Base-by-base conservation (phyloP, 2,797 vertebrate species). In the Graptemys geographica region DNA sequence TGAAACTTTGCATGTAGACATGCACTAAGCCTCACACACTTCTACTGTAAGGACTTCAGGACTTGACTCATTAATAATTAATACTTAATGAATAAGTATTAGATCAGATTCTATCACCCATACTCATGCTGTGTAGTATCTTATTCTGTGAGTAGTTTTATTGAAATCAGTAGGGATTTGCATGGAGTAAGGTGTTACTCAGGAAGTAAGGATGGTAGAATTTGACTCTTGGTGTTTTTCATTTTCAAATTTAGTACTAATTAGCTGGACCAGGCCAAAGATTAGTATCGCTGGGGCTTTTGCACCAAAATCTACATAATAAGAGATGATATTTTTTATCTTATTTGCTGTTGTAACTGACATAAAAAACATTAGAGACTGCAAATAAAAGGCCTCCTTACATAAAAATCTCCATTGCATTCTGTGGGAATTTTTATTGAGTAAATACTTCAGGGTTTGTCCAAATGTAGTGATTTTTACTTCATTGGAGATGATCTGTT, bases 401-500 rank as follows among this genome's bases (percentile, higher is more conserved):
- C 69, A 56, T 37, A 78, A 81, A 31, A 49, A 49, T 31, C 59
- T 44, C 90, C 51, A 44, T 44, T 8, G 84, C 18, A 33, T 28
- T 79, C 85, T 52, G 79, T 13, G 44, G 90, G 57, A 78, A 92
- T 69, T n/a, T 83, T 84, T 49, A 82, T 84, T 62, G 59, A 79
- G 83, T 8, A 28, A 51, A 87, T 83, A 78, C 44, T 84, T 84
- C n/a, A 1, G 52, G 89, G 5, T 1, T 88, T 18, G 62, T 51
- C 79, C 87, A 80, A 8, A 79, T 52, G 41, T 41, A 41, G 41
- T 41, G 11, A 5, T 15, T 2, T 33, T 25, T 15, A 3, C n/a
- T 1, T 90, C 13, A 53, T 25, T 23, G 2, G 1, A 0, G 0
- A 1, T 0, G 49, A 0, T 0, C 47, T 55, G 84, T 57, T 57